Percentiles rank a stretch among this genome's conserved stretches.
These are phyloP conservation scores for Propithecus perrieri DNA, from an alignment of 2,797 vertebrate genomes.

Conservation along the genomic window DNA sequence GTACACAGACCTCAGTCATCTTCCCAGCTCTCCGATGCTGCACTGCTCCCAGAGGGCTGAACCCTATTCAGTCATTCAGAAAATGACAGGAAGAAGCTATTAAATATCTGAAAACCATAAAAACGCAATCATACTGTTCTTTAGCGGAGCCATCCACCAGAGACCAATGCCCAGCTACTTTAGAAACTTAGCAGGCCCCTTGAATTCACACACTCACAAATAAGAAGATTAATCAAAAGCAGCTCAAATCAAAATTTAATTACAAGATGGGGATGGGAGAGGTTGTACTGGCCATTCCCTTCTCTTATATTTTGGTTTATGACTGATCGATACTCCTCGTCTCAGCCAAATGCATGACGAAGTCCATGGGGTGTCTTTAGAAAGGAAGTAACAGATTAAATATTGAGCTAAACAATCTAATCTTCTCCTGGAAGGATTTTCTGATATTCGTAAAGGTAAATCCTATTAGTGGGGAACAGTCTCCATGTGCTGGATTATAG, in stretches of 20 bases:
- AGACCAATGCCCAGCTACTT: slow-evolving; percentile 87
- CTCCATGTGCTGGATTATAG: slow-evolving; percentile 77
- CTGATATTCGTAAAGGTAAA: slow-evolving; percentile 88
- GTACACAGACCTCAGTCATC: slow-evolving; percentile 88
- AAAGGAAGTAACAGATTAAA: slow-evolving; percentile 90
- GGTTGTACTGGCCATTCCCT: slow-evolving; percentile 81
- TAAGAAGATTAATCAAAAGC: slow-evolving; percentile 89
- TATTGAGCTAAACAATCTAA: slow-evolving; percentile 90
- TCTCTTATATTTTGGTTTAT: slow-evolving; percentile 78
- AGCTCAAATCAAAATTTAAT: slow-evolving; percentile 90
- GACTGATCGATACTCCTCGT: slow-evolving; percentile 86
- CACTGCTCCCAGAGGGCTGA: slow-evolving; percentile 87
- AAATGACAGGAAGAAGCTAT: slow-evolving; percentile 91
- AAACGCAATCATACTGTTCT: slow-evolving; percentile 89
- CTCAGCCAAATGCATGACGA: slow-evolving; percentile 84
- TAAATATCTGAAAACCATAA: slow-evolving; percentile 92
- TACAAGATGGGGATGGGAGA: slow-evolving; percentile 83
- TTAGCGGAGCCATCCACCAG: slow-evolving; percentile 86
- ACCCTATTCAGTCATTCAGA: slow-evolving; percentile 90
- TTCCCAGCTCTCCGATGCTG: slow-evolving; percentile 84
- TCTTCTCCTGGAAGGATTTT: slow-evolving; percentile 87
- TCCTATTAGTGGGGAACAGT: slow-evolving; percentile 83
- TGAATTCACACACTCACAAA: slow-evolving; percentile 86
- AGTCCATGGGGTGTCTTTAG: slow-evolving; percentile 87
- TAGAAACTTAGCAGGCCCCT: slow-evolving; percentile 85